These are phyloP conservation scores for Eucera pruinosa DNA, from an alignment of 2,888 invertebrate species.

Conservation along the genomic window DNA sequence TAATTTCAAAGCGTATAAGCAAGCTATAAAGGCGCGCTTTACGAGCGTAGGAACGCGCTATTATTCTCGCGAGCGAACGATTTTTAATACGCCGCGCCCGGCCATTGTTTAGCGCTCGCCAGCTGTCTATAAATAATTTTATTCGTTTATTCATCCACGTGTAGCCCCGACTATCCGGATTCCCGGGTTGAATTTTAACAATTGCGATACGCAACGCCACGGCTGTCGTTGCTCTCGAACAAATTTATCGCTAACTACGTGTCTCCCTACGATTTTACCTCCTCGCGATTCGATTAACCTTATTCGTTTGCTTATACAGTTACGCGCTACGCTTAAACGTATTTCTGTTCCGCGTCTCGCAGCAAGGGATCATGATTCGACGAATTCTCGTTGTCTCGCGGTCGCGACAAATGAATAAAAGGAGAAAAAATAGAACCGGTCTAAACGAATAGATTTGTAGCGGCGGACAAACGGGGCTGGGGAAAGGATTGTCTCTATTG, in stretches of 20 bases:
- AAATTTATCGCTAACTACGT: too few relatives aligned
- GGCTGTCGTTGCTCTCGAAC: too few relatives aligned
- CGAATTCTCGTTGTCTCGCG: too few relatives aligned
- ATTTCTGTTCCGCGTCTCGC: too few relatives aligned
- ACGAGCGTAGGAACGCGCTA: slow-evolving; percentile 35
- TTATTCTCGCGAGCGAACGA: slow-evolving; percentile 38
- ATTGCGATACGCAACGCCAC: too few relatives aligned
- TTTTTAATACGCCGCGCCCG: slow-evolving; percentile 45
- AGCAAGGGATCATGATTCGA: too few relatives aligned
- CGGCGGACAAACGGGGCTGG: too few relatives aligned
- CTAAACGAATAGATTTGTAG: slow-evolving; percentile 52
- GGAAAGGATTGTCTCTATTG: slow-evolving; percentile 36
- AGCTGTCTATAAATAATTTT: slow-evolving; percentile 25
- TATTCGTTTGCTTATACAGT: too few relatives aligned
- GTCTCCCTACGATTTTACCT: too few relatives aligned
- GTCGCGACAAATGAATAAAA: too few relatives aligned
- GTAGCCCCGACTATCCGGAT: not conserved
- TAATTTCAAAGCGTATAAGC: slow-evolving; percentile 57
- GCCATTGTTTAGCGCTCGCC: slow-evolving; percentile 32
- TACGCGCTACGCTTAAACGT: too few relatives aligned
- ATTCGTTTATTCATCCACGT: slow-evolving; percentile 21
- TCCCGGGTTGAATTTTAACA: slow-evolving; percentile 17
- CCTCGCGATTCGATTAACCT: too few relatives aligned
- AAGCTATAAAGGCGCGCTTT: slow-evolving; percentile 39
- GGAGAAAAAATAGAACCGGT: slow-evolving; percentile 47